Percentiles rank a stretch among this genome's conserved stretches.
These are phyloP conservation scores for Ptychoptera albimana DNA, from an alignment of 2,888 invertebrate genomes.

Conservation along the genomic window DNA sequence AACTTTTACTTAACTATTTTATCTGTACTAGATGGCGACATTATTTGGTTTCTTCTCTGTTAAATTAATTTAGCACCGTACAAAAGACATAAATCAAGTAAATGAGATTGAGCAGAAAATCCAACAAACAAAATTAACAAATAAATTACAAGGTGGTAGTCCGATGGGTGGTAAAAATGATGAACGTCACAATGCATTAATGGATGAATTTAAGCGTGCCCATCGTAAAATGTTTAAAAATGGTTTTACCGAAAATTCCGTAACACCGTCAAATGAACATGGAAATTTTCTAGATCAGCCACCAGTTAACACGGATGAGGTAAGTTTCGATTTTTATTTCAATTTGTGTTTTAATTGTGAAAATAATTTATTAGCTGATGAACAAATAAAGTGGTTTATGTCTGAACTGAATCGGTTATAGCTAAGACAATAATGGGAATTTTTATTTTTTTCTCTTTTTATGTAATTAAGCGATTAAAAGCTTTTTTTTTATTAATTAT, in stretches of 20 bases:
- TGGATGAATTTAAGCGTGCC: conserved; percentile 81
- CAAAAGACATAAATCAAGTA: conserved; percentile 8
- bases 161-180: conserved; percentile 35
- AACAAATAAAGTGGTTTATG: too few species aligned
- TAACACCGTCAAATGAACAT: too few species aligned
- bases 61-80: neutral
- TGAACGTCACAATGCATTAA: conserved; percentile 57
- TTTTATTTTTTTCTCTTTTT: too few species aligned
- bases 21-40: too few species aligned
- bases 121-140: conserved; percentile 2
- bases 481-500: too few species aligned
- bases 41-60: conserved; percentile 5
- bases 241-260: conserved; percentile 21
- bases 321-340: neutral
- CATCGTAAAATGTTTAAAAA: conserved; percentile 72
- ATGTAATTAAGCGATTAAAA: too few species aligned
- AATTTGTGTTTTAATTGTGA: neutral
- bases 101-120: conserved; percentile 4
- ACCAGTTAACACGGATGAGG: neutral
- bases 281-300: neutral
- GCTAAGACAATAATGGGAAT: too few species aligned
- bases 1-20: neutral
- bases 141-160: conserved; percentile 5
- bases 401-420: too few species aligned
- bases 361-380: too few species aligned